phyloP scores from a whole-genome alignment of 2,797 vertebrate species.

The Sternarchorhynchus goeldii region DNA sequence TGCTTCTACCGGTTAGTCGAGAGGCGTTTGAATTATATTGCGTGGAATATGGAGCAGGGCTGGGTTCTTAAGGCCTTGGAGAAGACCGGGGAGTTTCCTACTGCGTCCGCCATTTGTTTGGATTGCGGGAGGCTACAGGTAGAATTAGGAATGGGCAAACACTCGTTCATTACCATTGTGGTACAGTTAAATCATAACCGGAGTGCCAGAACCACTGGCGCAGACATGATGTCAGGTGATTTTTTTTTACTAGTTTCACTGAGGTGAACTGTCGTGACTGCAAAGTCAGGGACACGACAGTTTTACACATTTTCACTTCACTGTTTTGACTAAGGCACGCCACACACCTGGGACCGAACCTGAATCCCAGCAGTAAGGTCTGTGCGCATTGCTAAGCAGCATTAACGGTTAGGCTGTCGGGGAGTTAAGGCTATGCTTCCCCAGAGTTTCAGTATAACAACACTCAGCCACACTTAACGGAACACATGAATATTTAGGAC shows the following conservation, averaged over 20 bases:
- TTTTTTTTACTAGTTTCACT: no score
- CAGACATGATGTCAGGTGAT: no score
- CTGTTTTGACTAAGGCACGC: conserved; percentile 8
- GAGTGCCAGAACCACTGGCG: no score
- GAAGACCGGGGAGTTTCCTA: conserved; percentile 76
- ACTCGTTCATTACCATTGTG: not conserved
- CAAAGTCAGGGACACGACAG: no score
- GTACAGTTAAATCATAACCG: no score
- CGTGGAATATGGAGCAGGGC: conserved; percentile 30
- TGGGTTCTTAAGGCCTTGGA: conserved; percentile 66
- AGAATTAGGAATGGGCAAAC: conserved; percentile 28
- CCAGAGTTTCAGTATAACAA: not conserved
- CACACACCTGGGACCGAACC: not conserved
- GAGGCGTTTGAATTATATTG: conserved; percentile 6
- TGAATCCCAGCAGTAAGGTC: not conserved
- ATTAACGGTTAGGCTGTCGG: not conserved
- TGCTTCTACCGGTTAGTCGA: conserved; percentile 25
- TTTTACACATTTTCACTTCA: no score
- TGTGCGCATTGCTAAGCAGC: not conserved
- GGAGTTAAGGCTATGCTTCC: not conserved
- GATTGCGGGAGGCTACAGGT: conserved; percentile 60
- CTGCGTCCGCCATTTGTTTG: conserved; percentile 57
- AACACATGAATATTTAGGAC: not conserved
- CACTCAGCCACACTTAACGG: not conserved
- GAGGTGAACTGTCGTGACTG: no score